Evolutionary conservation across 2,888 invertebrate genomes (phyloP).

Genomic region (Eumerus sabulonum): DNA sequence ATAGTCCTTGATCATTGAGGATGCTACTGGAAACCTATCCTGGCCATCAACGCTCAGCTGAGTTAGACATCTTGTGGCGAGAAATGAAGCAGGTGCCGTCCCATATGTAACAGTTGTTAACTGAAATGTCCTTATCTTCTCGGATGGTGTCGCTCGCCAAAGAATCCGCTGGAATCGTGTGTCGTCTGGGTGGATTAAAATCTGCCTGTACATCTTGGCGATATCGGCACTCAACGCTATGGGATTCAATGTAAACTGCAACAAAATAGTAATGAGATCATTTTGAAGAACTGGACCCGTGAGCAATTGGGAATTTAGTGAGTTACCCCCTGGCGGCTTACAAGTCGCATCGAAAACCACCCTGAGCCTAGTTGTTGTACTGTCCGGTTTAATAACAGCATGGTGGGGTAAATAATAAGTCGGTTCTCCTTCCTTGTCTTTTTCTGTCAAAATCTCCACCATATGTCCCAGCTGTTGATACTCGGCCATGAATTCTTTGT

Average conservation of each 20-base stretch:
- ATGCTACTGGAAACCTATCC: not conserved
- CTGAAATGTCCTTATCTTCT: not conserved
- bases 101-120: not conserved
- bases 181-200: constrained; percentile 29
- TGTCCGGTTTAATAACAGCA: no score
- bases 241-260: constrained; percentile 44
- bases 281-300: constrained; percentile 21
- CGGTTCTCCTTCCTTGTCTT: not conserved
- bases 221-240: constrained; percentile 55
- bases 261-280: constrained; percentile 33
- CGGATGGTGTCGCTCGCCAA: not conserved
- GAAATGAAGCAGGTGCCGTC: not conserved
- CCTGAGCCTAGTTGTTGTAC: constrained; percentile 3
- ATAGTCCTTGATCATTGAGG: no score
- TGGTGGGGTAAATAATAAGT: constrained; percentile 9
- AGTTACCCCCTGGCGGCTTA: not conserved
- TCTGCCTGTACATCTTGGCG: constrained; percentile 59
- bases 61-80: not conserved
- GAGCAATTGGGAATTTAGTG: constrained; percentile 9
- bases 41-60: not conserved
- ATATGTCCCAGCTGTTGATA: constrained; percentile 8
- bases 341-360: constrained; percentile 10
- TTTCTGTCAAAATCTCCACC: not conserved
- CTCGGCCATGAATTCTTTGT: constrained; percentile 21
- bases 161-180: not conserved